A percentile compares a stretch with the other conserved stretches of the same genome.
phyloP scores from a whole-genome alignment of 1,140 invertebrate species.

The Apis laboriosa region DNA sequence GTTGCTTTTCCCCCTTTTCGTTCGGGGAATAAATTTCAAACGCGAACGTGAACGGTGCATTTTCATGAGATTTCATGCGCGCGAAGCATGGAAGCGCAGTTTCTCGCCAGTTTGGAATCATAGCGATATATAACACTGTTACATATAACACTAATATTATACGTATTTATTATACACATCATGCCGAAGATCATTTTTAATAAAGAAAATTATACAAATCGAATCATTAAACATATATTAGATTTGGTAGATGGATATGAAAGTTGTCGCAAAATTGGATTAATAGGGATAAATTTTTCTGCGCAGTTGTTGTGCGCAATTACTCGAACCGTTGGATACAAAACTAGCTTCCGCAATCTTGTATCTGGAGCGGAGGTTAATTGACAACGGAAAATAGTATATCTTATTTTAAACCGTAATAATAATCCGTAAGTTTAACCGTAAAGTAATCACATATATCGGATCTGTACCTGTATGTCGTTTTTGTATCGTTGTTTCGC shows the following conservation, averaged over 20 bases:
- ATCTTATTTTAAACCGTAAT: neutral
- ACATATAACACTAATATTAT: too few species aligned
- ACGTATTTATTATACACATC: too few species aligned
- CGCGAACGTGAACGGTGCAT: too few species aligned
- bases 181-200: too few species aligned
- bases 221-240: neutral
- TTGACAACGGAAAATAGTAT: neutral
- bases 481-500: constrained; percentile 1
- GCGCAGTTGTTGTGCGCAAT: constrained; percentile 9
- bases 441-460: neutral
- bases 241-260: neutral
- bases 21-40: too few species aligned
- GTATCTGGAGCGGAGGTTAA: constrained; percentile 3
- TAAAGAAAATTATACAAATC: too few species aligned
- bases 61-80: too few species aligned
- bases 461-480: neutral
- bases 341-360: constrained; percentile 18
- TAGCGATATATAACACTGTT: too few species aligned
- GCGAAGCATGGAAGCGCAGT: too few species aligned
- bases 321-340: constrained; percentile 6
- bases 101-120: too few species aligned
- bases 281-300: neutral
- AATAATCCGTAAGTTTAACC: neutral
- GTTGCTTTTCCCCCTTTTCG: too few species aligned
- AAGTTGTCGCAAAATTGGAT: neutral